Conservation (phyloP, 2,888 invertebrate genomes). For the Oxyscelio sp. region DNA sequence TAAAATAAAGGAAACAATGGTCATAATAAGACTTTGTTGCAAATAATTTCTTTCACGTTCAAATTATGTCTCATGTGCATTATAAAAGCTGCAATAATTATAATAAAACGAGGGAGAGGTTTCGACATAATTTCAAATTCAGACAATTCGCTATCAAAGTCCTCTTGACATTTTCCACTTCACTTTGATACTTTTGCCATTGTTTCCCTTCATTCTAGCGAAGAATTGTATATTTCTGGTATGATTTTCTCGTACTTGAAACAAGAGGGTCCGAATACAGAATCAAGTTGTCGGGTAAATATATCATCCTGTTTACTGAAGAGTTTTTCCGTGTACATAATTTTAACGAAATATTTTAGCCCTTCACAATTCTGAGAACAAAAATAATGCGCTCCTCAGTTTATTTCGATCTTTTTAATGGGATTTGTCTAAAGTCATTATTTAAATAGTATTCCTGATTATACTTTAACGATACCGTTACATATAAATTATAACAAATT, state of each 20-base stretch:
- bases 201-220: constrained; percentile 37
- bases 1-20: too few relatives aligned
- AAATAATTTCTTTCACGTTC: neutral
- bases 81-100: constrained; percentile 16
- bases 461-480: too few relatives aligned
- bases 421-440: too few relatives aligned
- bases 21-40: too few relatives aligned
- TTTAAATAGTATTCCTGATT: too few relatives aligned
- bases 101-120: constrained; percentile 6
- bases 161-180: constrained; percentile 54
- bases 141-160: constrained; percentile 46
- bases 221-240: constrained; percentile 28
- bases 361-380: too few relatives aligned
- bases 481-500: too few relatives aligned
- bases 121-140: constrained; percentile 45
- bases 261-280: constrained; percentile 42
- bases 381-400: too few relatives aligned
- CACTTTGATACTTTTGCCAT: constrained; percentile 39
- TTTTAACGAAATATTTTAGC: constrained; percentile 17
- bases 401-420: too few relatives aligned
- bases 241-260: constrained; percentile 40
- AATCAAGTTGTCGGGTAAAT: constrained; percentile 48
- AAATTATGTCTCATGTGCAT: neutral
- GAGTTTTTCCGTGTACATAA: constrained; percentile 26
- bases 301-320: constrained; percentile 39